Evolutionary conservation across 2,888 invertebrate species (phyloP), one percentile per base, ranked within the genome.

Genomic region (Kryphioiulus occultus): DNA sequence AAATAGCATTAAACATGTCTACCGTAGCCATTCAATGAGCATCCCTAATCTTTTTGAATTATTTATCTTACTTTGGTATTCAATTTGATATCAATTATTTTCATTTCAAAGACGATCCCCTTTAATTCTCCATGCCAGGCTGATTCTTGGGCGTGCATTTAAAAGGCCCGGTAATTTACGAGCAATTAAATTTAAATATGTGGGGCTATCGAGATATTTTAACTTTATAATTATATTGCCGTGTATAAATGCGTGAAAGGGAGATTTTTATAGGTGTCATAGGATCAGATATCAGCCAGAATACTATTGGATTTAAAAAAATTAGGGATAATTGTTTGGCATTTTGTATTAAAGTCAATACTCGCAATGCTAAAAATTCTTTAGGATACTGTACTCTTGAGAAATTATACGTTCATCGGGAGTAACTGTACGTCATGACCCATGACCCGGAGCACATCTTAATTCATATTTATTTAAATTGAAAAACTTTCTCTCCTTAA

Each of bases 21-120:
- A 78, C 78, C 78, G 78, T 12, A 78, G 30, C 78, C 78, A 30
- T 15, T 30, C 78, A 78, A 78, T 78, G 78, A 78, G 78, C 78
- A 78, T 78, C 78, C 78, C 78, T 78, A 78, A 78, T 78, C 78
- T 78, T 78, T 78, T 78, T 78, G 78, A 78, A 78, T 78, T 78
- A 78, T 78, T 78, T 78, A 78, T 78, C 78, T 78, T 68, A 12
- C 68, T 68, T 68, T 17, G 30, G 78, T 78, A 78, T 78, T 78
- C 78, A 78, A 78, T 78, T 78, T 78, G 78, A 78, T 78, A 78
- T 78, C 78, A 78, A 78, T 78, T 78, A 78, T 78, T 30, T 78
- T 78, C 78, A 32, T 78, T 78, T 78, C 30, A 30, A 78, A 78
- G 78, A 78, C 78, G 30, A 30, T 32, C 78, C 78, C 78, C 30